phyloP scores from a whole-genome alignment of 2,113 vertebrate genomes.

The Odobenus rosmarus region DNA sequence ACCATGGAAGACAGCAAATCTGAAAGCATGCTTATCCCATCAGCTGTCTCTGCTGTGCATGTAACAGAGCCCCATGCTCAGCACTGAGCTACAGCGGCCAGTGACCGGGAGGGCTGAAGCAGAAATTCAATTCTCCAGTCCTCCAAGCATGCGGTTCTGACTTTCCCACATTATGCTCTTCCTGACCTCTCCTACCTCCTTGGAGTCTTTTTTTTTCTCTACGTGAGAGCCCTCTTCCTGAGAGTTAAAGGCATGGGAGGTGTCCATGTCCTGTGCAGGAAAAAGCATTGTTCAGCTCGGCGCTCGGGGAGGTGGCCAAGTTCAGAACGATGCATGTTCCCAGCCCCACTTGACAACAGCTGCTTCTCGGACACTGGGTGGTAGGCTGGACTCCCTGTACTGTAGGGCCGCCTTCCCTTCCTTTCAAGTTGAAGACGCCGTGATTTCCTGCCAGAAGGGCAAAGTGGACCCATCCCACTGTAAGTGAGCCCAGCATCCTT shows the following conservation, averaged over 20 bases:
- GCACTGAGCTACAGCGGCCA: neutral
- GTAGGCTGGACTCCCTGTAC: neutral
- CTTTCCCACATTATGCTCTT: neutral
- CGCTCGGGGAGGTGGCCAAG: neutral
- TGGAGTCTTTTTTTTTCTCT: neutral
- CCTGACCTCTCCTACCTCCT: neutral
- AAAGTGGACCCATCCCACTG: neutral
- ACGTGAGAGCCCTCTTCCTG: neutral
- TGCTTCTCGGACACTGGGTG: neutral
- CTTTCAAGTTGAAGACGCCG: neutral
- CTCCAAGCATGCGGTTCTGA: rapidly evolving
- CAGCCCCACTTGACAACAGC: neutral
- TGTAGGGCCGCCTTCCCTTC: neutral
- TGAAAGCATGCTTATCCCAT: neutral
- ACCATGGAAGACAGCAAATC: neutral
- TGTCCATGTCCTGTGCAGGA: constrained; percentile 39
- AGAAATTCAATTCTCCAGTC: neutral
- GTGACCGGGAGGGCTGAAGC: neutral
- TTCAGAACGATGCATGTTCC: neutral
- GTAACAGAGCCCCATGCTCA: neutral
- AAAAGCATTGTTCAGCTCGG: constrained; percentile 19
- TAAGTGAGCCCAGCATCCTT: neutral
- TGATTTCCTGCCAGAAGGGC: neutral
- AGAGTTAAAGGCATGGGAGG: neutral
- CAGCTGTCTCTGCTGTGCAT: neutral